A percentile compares a stretch with the other conserved stretches of the same genome.
Evolutionary conservation across 2,113 vertebrate genomes (phyloP).

Genomic region (Ciconia maguari): DNA sequence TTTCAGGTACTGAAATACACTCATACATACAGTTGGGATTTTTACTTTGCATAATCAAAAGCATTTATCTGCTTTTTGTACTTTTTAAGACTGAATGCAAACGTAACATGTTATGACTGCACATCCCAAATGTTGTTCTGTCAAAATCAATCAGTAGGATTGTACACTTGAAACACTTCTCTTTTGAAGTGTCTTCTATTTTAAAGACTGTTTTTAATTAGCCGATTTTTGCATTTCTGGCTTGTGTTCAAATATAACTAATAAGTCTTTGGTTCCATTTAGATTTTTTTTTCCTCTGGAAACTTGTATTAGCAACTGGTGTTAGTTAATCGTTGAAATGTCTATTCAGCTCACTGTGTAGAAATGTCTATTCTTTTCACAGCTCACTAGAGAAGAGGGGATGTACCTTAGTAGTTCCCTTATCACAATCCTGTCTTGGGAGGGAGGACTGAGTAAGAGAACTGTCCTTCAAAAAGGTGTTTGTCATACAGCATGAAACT

Average conservation of each 20-base stretch:
- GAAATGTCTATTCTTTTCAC: background rate
- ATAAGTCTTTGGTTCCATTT: background rate
- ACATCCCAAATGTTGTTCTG: background rate
- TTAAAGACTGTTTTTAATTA: background rate
- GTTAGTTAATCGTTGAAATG: background rate
- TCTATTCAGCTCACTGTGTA: background rate
- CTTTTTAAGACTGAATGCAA: background rate
- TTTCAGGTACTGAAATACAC: background rate
- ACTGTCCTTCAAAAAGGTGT: background rate
- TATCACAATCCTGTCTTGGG: background rate
- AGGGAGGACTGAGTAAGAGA: background rate
- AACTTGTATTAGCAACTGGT: background rate
- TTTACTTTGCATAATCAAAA: conserved; percentile 3
- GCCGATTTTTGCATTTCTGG: background rate
- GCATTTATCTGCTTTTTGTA: background rate
- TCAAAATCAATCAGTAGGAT: background rate
- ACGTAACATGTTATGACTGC: background rate
- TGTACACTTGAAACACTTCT: background rate
- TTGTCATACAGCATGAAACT: background rate
- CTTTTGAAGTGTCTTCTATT: conserved; percentile 2
- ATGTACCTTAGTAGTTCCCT: background rate
- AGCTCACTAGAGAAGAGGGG: background rate
- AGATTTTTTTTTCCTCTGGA: background rate
- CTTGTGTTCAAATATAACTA: background rate
- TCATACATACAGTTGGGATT: background rate